phyloP scores from a whole-genome alignment of 2,113 vertebrate species.

The Callopanchax toddi region DNA sequence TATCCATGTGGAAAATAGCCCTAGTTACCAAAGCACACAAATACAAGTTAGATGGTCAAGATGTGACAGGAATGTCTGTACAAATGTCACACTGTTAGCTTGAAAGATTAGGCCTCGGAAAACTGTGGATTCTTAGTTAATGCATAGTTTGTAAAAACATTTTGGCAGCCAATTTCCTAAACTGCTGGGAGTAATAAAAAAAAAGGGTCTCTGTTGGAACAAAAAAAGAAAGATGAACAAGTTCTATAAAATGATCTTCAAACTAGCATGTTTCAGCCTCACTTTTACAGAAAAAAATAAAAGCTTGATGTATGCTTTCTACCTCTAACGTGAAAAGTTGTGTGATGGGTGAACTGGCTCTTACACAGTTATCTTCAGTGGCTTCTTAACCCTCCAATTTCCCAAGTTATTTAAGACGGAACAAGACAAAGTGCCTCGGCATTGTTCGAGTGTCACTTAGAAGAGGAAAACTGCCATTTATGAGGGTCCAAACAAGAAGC shows the following conservation, averaged over 20 bases:
- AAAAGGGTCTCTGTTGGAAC: slow-evolving; percentile 27
- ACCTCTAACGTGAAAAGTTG: slow-evolving; percentile 42
- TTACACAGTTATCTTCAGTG: slow-evolving; percentile 25
- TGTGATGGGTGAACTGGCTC: slow-evolving; percentile 26
- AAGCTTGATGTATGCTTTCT: slow-evolving; percentile 19
- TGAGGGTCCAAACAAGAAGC: slow-evolving; percentile 59
- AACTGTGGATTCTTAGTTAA: slow-evolving; percentile 57
- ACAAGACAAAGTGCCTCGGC: slow-evolving; percentile 35
- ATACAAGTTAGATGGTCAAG: slow-evolving; percentile 69
- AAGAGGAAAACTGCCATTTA: slow-evolving; percentile 60
- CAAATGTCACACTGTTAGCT: slow-evolving; percentile 74
- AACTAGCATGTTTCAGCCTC: slow-evolving; percentile 18
- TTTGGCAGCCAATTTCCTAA: slow-evolving; percentile 55
- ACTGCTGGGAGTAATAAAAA: slow-evolving; percentile 24
- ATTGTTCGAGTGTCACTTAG: slow-evolving; percentile 48
- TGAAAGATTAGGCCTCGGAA: slow-evolving; percentile 58
- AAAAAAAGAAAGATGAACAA: slow-evolving; percentile 7
- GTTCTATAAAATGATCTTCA: slow-evolving; percentile 19
- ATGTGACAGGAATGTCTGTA: slow-evolving; percentile 72
- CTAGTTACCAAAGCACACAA: slow-evolving; percentile 74
- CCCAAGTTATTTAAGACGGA: slow-evolving; percentile 45
- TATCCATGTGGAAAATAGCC: slow-evolving; percentile 66
- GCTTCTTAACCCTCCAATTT: slow-evolving; percentile 29
- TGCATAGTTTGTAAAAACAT: slow-evolving; percentile 64
- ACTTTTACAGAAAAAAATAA: slow-evolving; percentile 10